Conservation (phyloP, 37 sponge, comb jelly and placozoan genomes). For the Chondrilla cf. caribensis region DNA sequence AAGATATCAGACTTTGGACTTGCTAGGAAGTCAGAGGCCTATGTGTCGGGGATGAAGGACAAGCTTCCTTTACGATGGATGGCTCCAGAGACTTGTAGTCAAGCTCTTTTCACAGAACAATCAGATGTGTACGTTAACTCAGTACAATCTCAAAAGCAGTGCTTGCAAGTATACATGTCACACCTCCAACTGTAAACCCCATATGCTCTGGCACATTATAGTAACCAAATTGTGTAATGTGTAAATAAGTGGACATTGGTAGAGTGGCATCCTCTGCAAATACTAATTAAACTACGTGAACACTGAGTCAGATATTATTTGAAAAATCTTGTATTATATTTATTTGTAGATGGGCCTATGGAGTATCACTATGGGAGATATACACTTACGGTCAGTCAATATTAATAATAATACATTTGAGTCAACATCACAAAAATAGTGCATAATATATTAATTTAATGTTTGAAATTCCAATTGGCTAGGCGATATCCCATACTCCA, state of each 20-base stretch:
- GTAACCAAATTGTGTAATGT: too few relatives aligned
- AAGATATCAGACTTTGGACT: slow-evolving; percentile 21
- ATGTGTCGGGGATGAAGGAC: not conserved
- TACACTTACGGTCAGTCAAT: not conserved
- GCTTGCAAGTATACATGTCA: too few relatives aligned
- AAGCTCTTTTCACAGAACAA: not conserved
- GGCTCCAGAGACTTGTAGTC: not conserved
- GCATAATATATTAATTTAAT: too few relatives aligned
- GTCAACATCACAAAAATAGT: too few relatives aligned
- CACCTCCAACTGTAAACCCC: not conserved
- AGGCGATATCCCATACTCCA: not conserved
- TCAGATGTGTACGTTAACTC: slow-evolving; percentile 10
- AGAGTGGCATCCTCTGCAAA: too few relatives aligned
- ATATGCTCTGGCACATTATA: too few relatives aligned
- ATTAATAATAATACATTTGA: not conserved
- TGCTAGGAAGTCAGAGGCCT: not conserved
- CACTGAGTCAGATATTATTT: not conserved
- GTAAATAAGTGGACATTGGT: too few relatives aligned
- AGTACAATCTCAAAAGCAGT: not conserved
- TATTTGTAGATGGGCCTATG: not conserved
- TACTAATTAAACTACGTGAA: too few relatives aligned
- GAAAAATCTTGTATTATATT: not conserved
- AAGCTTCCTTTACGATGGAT: slow-evolving; percentile 14
- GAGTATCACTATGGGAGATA: slow-evolving; percentile 14
- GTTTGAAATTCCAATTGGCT: too few relatives aligned